These are phyloP conservation scores for Desmodus rotundus DNA, from an alignment of 2,113 vertebrate genomes.

Conservation along the genomic window DNA sequence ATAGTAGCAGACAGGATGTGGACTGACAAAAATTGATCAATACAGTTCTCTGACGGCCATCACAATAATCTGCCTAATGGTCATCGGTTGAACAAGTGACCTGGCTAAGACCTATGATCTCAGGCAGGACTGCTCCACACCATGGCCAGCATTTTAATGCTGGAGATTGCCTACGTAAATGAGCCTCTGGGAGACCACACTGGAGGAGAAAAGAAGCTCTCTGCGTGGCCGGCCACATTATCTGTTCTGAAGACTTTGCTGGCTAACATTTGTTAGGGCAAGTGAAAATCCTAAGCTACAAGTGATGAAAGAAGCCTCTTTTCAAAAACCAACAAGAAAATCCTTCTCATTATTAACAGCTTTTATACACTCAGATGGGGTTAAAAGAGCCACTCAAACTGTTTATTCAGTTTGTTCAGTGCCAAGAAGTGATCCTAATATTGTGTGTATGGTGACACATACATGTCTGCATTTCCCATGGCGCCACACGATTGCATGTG, in stretches of 20 bases:
- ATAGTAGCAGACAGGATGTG: neutral
- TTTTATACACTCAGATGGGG: neutral
- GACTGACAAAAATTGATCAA: neutral
- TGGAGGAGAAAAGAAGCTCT: neutral
- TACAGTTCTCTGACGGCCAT: neutral
- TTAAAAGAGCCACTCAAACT: neutral
- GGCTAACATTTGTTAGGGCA: neutral
- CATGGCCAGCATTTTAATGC: neutral
- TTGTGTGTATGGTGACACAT: neutral
- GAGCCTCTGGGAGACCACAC: neutral
- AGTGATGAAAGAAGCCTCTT: neutral
- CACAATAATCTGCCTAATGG: neutral
- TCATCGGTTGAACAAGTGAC: neutral
- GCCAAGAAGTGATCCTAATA: neutral
- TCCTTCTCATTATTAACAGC: neutral
- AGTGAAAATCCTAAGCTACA: constrained; percentile 37
- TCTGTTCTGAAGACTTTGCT: neutral
- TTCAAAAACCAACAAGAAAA: constrained; percentile 24
- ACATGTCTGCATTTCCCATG: neutral
- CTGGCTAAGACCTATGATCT: neutral
- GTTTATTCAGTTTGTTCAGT: neutral
- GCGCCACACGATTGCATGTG: neutral
- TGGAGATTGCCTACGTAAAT: neutral
- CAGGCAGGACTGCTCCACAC: neutral
- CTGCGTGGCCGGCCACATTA: neutral